Evolutionary conservation across 1,140 invertebrate genomes (phyloP).

Genomic region (Drosophila nikananu): DNA sequence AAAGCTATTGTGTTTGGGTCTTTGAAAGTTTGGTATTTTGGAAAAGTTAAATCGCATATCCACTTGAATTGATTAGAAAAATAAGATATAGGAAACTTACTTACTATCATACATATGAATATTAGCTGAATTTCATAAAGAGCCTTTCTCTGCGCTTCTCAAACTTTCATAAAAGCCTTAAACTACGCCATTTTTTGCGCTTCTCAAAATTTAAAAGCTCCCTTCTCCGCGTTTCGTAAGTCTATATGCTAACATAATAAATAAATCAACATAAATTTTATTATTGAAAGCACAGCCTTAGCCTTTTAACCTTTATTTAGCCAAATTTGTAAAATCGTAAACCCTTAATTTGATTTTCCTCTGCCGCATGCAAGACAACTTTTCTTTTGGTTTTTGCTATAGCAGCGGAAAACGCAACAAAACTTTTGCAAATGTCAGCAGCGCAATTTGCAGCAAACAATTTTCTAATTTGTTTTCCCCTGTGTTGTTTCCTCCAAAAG

Average conservation of each 20-base stretch:
- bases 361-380: slow-evolving; percentile 38
- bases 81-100: not conserved
- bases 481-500: not conserved
- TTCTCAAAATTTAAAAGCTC: not conserved
- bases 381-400: slow-evolving; percentile 34
- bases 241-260: not conserved
- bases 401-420: slow-evolving; percentile 16
- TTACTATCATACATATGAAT: no score
- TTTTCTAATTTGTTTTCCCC: slow-evolving; percentile 71
- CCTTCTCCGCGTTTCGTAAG: not conserved
- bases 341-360: slow-evolving; percentile 14
- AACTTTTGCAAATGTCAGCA: slow-evolving; percentile 70
- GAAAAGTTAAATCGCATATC: not conserved
- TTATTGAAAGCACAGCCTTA: not conserved
- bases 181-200: not conserved
- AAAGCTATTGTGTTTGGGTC: slow-evolving; percentile 1
- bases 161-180: not conserved
- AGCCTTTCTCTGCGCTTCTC: not conserved
- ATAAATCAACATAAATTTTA: not conserved
- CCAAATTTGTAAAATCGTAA: slow-evolving; percentile 1
- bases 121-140: not conserved
- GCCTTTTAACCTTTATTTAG: slow-evolving; percentile 41
- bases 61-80: not conserved
- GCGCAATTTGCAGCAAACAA: slow-evolving; percentile 59
- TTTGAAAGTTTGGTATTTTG: not conserved